Evolutionary conservation across 2,888 invertebrate genomes (phyloP).

Genomic region (Meta bourneti): DNA sequence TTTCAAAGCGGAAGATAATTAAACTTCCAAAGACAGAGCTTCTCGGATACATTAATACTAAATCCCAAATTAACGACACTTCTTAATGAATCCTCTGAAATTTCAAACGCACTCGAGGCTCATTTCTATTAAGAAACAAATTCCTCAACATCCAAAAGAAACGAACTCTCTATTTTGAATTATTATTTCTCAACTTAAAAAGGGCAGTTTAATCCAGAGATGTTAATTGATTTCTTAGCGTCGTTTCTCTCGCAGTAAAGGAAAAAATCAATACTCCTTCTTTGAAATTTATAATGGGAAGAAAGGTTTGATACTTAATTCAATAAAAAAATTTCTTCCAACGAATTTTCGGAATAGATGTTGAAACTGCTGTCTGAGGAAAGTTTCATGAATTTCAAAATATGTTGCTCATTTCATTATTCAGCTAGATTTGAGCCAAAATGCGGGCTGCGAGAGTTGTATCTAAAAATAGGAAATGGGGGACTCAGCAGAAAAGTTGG

Average conservation of each 20-base stretch:
- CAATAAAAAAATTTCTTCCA: neutral
- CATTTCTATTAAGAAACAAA: neutral
- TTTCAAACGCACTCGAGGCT: neutral
- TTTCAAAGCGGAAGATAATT: neutral
- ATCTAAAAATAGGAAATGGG: neutral
- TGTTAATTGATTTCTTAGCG: too few species aligned
- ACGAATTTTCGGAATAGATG: too few species aligned
- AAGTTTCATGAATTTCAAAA: slow-evolving; percentile 1
- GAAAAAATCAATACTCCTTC: neutral
- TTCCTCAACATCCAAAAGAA: neutral
- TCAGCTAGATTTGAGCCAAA: neutral
- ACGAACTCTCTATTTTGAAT: neutral
- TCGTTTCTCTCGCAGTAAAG: neutral
- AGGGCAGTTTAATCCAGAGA: neutral
- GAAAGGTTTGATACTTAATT: neutral
- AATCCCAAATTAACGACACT: neutral
- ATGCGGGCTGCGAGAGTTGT: neutral
- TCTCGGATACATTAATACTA: neutral
- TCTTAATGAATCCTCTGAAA: neutral
- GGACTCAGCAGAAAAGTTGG: slow-evolving; percentile 22
- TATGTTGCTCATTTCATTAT: slow-evolving; percentile 22
- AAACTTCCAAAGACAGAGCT: neutral
- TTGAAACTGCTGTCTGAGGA: neutral
- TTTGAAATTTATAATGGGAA: neutral
- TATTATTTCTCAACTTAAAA: neutral